phyloP scores from a whole-genome alignment of 2,113 vertebrate species.

The Sebastes schlegelii region DNA sequence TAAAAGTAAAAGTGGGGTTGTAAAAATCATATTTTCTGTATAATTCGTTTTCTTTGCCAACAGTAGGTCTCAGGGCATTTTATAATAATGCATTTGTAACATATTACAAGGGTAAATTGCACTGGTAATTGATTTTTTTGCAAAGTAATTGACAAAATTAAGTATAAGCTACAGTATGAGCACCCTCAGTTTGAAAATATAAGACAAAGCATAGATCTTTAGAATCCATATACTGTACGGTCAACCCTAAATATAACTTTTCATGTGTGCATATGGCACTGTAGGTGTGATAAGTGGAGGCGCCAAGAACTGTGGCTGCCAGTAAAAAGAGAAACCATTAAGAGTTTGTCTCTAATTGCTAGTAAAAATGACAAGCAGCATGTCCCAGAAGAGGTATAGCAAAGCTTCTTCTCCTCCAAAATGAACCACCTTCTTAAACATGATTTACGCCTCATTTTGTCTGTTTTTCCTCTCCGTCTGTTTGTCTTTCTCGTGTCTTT shows the following conservation, averaged over 20 bases:
- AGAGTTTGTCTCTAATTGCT: not conserved
- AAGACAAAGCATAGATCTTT: not conserved
- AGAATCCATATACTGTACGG: not conserved
- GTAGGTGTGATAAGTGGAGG: not conserved
- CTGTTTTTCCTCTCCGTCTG: not conserved
- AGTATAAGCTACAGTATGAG: not conserved
- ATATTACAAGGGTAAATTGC: not conserved
- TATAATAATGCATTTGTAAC: not conserved
- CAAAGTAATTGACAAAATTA: not conserved
- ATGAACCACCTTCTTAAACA: slow-evolving; percentile 15
- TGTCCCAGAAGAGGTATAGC: slow-evolving; percentile 11
- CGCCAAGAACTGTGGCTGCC: not conserved
- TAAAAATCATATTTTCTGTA: not conserved
- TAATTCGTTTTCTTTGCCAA: not conserved
- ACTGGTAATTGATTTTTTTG: not conserved
- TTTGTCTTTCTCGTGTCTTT: slow-evolving; percentile 9
- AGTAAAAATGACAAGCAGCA: not conserved
- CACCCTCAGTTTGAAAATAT: not conserved
- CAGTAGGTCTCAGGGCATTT: not conserved
- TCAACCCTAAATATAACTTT: not conserved
- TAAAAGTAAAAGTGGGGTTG: not conserved
- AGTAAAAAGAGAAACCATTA: not conserved
- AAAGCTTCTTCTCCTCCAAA: not conserved
- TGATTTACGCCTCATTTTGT: not conserved
- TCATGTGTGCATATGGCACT: slow-evolving; percentile 12